These are phyloP conservation scores for Calidris pygmaea DNA, from an alignment of 2,113 vertebrate species.

Conservation along the genomic window DNA sequence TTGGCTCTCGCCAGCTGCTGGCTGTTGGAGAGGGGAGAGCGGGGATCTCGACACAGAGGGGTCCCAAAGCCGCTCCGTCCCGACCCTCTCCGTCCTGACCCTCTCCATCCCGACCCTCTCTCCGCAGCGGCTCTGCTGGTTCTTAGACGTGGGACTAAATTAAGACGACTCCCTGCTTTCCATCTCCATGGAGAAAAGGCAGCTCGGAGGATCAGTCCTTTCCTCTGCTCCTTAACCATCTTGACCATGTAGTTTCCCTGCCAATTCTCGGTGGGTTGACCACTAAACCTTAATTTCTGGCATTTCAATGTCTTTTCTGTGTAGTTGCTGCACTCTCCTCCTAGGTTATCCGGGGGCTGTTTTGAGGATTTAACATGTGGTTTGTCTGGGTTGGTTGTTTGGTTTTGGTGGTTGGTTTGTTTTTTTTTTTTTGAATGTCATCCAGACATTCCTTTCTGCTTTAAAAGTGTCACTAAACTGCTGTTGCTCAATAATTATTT, in stretches of 20 bases:
- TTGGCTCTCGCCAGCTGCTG: background rate
- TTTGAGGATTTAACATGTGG: background rate
- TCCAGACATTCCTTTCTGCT: background rate
- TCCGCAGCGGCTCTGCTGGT: background rate
- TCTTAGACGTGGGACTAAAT: background rate
- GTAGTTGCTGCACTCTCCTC: background rate
- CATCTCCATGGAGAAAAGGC: background rate
- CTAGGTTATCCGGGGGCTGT: fast-evolving
- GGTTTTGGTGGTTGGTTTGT: background rate
- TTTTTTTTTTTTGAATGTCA: background rate
- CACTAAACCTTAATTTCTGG: background rate
- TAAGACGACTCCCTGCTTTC: background rate
- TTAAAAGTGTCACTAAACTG: background rate
- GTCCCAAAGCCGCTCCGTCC: fast-evolving
- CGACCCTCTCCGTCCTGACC: fast-evolving
- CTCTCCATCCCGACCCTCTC: fast-evolving
- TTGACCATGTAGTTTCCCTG: fast-evolving
- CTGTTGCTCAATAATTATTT: background rate
- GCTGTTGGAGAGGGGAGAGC: background rate
- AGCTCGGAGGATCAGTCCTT: background rate
- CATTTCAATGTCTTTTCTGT: background rate
- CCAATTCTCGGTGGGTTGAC: background rate
- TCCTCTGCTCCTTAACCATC: background rate
- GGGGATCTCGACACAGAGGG: background rate
- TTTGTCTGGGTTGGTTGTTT: background rate